Conservation (phyloP, 1,140 invertebrate genomes). For the Calephelis virginiensis region DNA sequence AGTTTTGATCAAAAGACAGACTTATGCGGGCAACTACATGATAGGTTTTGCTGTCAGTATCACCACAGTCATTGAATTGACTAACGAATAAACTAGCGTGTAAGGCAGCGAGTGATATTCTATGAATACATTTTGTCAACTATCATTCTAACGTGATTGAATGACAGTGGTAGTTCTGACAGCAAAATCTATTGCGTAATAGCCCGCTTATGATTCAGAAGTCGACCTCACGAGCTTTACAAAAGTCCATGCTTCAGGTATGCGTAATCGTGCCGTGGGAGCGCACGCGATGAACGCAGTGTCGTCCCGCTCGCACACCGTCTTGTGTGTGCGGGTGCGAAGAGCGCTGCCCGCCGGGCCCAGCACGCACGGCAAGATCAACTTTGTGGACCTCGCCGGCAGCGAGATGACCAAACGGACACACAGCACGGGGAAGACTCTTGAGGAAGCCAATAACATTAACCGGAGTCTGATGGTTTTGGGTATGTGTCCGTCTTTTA, state of each 20-base stretch:
- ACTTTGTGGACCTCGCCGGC: conserved; percentile 96
- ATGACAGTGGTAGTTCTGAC: too few species aligned
- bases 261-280: conserved; percentile 91
- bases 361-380: conserved; percentile 93
- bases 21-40: too few species aligned
- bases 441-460: conserved; percentile 97
- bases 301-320: conserved; percentile 96
- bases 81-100: too few species aligned
- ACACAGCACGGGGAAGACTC: conserved; percentile 92
- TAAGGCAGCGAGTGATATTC: too few species aligned
- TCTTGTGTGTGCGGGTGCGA: conserved; percentile 92
- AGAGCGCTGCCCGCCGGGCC: conserved; percentile 91
- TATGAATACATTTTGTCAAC: too few species aligned
- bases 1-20: too few species aligned
- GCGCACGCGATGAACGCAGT: conserved; percentile 97
- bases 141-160: too few species aligned
- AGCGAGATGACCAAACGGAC: conserved; percentile 97
- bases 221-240: neutral
- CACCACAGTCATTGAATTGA: too few species aligned
- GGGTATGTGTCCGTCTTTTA: conserved; percentile 75
- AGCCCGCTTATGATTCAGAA: too few species aligned
- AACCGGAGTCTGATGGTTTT: conserved; percentile 98
- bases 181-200: too few species aligned
- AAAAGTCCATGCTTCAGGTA: conserved; percentile 75
- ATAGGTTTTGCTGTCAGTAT: too few species aligned